These are phyloP conservation scores for Bos javanicus DNA, from an alignment of 2,113 vertebrate species.

Conservation along the genomic window DNA sequence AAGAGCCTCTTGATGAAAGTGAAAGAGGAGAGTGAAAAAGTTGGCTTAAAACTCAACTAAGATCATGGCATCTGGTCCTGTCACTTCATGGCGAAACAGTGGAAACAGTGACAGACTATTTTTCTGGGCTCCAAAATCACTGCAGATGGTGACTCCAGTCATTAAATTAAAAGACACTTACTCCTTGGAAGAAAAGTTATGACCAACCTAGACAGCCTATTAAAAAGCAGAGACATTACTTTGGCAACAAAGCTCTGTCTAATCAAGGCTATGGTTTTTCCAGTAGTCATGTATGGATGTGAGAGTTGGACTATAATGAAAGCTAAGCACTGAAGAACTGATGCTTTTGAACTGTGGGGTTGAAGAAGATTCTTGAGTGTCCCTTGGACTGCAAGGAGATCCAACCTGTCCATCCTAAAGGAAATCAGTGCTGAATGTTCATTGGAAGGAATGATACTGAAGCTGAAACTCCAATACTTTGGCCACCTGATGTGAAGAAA, in stretches of 20 bases:
- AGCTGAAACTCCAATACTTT: background rate
- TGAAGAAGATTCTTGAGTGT: background rate
- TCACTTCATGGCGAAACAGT: background rate
- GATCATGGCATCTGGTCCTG: background rate
- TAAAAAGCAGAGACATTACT: background rate
- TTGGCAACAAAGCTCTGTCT: background rate
- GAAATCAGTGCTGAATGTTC: background rate
- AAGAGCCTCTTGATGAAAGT: background rate
- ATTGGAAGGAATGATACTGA: background rate
- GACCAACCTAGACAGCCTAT: background rate
- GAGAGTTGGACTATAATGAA: background rate
- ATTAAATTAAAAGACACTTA: background rate
- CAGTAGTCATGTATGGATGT: background rate
- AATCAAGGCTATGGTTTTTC: background rate
- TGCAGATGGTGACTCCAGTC: background rate
- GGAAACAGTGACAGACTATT: background rate
- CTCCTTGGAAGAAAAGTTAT: background rate
- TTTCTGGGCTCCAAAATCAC: background rate
- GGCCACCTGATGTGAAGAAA: background rate
- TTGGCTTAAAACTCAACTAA: background rate
- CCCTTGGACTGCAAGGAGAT: background rate
- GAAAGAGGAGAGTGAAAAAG: background rate
- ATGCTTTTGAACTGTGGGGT: background rate
- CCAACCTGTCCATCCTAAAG: background rate
- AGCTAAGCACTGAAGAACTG: fast-evolving